Evolutionary conservation across 2,797 vertebrate species (phyloP).

Genomic region (Allochrocebus solatus): DNA sequence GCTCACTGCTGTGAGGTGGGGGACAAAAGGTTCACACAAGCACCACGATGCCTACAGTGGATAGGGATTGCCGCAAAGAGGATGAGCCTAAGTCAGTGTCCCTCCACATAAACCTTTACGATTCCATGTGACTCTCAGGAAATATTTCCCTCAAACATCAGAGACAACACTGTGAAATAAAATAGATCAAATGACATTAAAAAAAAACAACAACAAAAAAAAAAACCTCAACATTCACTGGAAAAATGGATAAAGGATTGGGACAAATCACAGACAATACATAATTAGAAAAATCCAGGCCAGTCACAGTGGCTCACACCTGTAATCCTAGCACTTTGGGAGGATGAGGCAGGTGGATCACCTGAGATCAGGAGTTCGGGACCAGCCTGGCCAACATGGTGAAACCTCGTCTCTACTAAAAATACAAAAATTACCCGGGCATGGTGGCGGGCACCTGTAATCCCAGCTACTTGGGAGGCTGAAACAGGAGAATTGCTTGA

Average conservation of each 20-base stretch:
- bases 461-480: background rate
- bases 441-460: background rate
- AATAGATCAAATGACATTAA: background rate
- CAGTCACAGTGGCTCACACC: background rate
- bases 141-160: background rate
- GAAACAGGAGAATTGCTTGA: background rate
- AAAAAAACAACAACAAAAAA: background rate
- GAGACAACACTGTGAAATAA: background rate
- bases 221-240: background rate
- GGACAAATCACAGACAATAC: background rate
- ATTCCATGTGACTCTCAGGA: background rate
- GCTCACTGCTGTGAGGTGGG: background rate
- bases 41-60: background rate
- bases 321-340: background rate
- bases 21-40: background rate
- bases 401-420: background rate
- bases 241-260: background rate
- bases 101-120: background rate
- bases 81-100: background rate
- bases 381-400: background rate
- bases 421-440: background rate
- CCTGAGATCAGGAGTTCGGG: background rate
- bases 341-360: background rate
- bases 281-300: background rate
- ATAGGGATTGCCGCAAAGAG: background rate